Evolutionary conservation across 2,888 invertebrate species (phyloP), one percentile per base, ranked within the genome.

Genomic region (Apotomis turbidana): DNA sequence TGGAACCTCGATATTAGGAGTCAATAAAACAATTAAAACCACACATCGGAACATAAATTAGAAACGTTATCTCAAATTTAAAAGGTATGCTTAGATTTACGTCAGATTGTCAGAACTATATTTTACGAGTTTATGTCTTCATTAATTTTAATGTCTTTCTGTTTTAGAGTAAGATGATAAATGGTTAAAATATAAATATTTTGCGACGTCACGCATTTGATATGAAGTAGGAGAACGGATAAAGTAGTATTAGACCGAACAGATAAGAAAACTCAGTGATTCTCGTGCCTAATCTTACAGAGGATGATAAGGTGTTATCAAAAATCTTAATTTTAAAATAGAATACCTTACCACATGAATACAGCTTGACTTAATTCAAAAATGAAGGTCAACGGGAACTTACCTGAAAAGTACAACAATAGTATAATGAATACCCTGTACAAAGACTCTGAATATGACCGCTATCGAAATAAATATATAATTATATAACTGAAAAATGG

Each of bases 341-440:
- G 0, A 3, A 13, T 12, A 46, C 55, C 27, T 46, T 44, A 66
- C 36, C 46, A 36, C 6, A 55, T 44, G 44, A 46, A 46, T 36
- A 12, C 55, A 64, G 15, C 27, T 15, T 12, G 13, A 13, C 13
- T 54, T 54, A 41, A 15, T 5, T 52, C 13, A 13, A 9, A 49
- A 49, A 10, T 49, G 10, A 46, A 49, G 5, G 0, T 73, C 54
- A 57, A 13, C 74, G 70, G 78, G 57, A 77, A 83, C 83, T 82
- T 83, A 82, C 88, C 86, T 88, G 86, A 52, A 83, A 86, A 79
- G 75, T 73, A 70, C 80, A 79, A 27, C 27, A 58, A 51, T 3
- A 63, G 15, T 13, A 70, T 74, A 55, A 52, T 64, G 49, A 71
- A 70, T 68, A 62, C 73, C n/a, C 51, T 63, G 52, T 5, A 44